Percentiles rank a stretch among this genome's conserved stretches.
Evolutionary conservation across 2,113 vertebrate genomes (phyloP).

Genomic region (Columbina picui): DNA sequence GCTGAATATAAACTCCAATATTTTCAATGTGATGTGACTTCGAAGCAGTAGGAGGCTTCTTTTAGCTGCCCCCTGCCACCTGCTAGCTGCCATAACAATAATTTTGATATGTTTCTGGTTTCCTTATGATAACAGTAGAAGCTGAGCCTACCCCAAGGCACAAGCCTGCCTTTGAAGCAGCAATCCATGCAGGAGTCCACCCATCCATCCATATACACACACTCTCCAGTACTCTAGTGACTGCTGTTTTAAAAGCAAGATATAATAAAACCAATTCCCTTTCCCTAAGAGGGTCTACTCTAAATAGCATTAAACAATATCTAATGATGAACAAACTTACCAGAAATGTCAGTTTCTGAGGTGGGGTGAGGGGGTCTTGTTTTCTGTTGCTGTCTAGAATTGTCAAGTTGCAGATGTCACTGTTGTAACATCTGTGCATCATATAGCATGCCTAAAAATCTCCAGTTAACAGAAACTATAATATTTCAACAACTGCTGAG

Average conservation of each 20-base stretch:
- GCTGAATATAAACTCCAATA: neutral
- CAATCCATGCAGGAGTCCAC: neutral
- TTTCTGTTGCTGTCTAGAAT: neutral
- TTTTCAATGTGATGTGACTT: neutral
- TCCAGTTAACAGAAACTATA: neutral
- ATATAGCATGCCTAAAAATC: neutral
- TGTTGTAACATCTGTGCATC: neutral
- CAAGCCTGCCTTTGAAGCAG: neutral
- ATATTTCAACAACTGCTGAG: neutral
- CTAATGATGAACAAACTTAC: neutral
- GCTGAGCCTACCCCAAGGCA: neutral
- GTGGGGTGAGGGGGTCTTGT: accelerated
- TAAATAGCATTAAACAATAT: neutral
- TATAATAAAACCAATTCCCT: neutral
- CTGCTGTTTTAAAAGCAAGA: neutral
- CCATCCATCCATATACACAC: neutral
- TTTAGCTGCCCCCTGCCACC: neutral
- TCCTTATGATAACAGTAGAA: neutral
- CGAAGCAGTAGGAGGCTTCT: neutral
- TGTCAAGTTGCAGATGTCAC: neutral
- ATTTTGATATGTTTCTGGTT: neutral
- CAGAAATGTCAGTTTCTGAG: neutral
- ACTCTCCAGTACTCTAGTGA: neutral
- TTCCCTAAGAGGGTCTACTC: neutral
- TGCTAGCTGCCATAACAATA: neutral